Evolutionary conservation across 1,140 invertebrate species (phyloP).

Genomic region (Bombus vancouverensis): DNA sequence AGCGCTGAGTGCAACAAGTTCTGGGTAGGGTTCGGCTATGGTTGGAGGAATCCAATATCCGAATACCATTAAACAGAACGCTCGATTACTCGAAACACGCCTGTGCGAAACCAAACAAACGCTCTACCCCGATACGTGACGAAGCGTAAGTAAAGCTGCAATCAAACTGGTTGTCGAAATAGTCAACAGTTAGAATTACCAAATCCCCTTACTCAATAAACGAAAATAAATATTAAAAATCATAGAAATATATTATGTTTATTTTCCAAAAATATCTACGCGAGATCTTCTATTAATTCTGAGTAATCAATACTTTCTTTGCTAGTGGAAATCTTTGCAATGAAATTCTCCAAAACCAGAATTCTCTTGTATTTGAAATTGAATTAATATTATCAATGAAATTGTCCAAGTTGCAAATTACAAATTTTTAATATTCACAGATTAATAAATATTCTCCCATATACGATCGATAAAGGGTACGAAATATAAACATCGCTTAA

Average conservation of each 20-base stretch:
- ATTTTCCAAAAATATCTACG: neutral
- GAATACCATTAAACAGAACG: neutral
- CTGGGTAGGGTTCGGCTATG: neutral
- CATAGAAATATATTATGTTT: neutral
- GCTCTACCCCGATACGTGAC: neutral
- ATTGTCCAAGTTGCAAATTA: too few species aligned
- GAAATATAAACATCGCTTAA: too few species aligned
- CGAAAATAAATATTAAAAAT: neutral
- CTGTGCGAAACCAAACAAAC: neutral
- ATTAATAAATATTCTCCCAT: too few species aligned
- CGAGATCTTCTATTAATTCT: neutral
- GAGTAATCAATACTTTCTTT: neutral
- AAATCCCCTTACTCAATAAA: neutral
- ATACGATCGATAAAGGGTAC: too few species aligned
- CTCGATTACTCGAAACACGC: conserved; percentile 3
- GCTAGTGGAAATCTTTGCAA: too few species aligned
- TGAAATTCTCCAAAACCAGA: too few species aligned
- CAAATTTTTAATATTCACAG: too few species aligned
- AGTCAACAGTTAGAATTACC: neutral
- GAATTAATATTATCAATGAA: too few species aligned
- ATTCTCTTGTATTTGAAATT: too few species aligned
- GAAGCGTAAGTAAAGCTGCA: neutral
- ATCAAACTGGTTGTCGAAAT: neutral
- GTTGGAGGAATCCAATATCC: neutral
- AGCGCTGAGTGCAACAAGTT: neutral